Evolutionary conservation across 2,797 vertebrate genomes (phyloP).

Genomic region (Coccyzus lansbergi): DNA sequence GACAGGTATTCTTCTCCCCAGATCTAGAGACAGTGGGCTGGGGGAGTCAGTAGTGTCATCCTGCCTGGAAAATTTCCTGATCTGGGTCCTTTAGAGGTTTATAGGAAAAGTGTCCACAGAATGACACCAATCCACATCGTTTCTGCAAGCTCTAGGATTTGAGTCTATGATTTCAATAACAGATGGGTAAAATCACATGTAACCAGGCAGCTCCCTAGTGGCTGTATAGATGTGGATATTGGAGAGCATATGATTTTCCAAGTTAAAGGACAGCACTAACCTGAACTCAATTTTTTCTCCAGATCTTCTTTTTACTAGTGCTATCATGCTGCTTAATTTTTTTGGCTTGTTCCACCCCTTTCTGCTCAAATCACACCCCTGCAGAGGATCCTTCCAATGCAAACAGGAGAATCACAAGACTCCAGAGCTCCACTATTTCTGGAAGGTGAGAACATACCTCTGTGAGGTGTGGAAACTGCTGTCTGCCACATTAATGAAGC

Average conservation of each 20-base stretch:
- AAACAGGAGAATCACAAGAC: background rate
- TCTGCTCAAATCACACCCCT: background rate
- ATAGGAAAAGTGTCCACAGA: background rate
- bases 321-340: background rate
- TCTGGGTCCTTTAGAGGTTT: background rate
- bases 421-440: slow-evolving; percentile 5
- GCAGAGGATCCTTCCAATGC: background rate
- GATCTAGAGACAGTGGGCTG: background rate
- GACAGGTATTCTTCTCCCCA: background rate
- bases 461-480: slow-evolving; percentile 34
- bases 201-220: slow-evolving; percentile 63
- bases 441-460: slow-evolving; percentile 24
- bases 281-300: slow-evolving; percentile 12
- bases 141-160: background rate
- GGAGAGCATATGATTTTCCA: background rate
- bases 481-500: background rate
- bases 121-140: background rate
- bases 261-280: slow-evolving; percentile 10
- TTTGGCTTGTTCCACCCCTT: background rate
- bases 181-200: slow-evolving; percentile 39
- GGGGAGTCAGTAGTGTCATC: background rate
- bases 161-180: background rate
- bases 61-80: background rate
- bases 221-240: slow-evolving; percentile 15
- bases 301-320: background rate